These are phyloP conservation scores for Rutilus rutilus DNA, from an alignment of 2,113 vertebrate species.

Conservation along the genomic window DNA sequence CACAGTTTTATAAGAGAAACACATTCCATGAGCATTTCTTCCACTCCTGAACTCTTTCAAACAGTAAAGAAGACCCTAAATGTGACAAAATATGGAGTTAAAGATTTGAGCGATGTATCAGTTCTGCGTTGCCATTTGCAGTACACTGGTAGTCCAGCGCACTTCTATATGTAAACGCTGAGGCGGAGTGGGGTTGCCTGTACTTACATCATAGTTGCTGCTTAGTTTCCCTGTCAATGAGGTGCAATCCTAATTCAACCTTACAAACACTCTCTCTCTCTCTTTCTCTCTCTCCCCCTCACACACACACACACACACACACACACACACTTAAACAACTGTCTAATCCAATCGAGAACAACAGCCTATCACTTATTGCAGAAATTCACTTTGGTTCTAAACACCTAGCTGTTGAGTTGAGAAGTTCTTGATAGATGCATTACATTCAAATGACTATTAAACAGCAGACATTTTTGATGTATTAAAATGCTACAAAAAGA, in stretches of 20 bases:
- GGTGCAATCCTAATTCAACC: constrained; percentile 35
- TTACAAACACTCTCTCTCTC: neutral
- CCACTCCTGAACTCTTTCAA: neutral
- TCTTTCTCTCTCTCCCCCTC: too few relatives aligned
- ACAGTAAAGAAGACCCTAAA: neutral
- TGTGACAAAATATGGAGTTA: neutral
- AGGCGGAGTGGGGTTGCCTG: constrained; percentile 22
- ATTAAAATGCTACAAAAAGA: neutral
- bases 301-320: constrained; percentile 11
- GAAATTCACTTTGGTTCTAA: neutral
- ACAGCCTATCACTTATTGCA: neutral
- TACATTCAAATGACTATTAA: neutral
- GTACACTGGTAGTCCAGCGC: neutral
- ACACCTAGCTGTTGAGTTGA: neutral
- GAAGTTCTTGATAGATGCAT: neutral
- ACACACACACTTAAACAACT: constrained; percentile 11
- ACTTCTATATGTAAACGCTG: neutral
- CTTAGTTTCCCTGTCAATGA: constrained; percentile 38
- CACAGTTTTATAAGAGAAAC: neutral
- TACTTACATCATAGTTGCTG: constrained; percentile 44
- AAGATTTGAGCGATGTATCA: neutral
- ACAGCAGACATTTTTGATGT: neutral
- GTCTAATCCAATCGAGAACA: constrained; percentile 30
- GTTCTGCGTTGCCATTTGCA: neutral
- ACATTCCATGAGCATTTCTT: neutral